Evolutionary conservation across 2,888 invertebrate species (phyloP).

Genomic region (Sclerodermus sp.): DNA sequence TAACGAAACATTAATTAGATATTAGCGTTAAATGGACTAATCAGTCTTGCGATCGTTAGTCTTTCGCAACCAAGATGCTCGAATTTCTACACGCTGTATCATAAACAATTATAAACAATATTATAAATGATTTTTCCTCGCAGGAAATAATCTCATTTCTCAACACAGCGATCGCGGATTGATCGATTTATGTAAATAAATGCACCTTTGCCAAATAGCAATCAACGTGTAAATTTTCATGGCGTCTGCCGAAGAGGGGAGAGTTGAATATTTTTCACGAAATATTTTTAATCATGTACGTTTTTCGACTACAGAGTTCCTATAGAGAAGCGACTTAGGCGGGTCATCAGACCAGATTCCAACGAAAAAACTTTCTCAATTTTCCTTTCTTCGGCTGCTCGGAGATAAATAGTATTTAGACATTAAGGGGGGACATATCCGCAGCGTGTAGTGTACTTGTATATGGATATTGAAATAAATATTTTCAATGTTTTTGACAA

Average conservation of each 20-base stretch:
- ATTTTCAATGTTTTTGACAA: conserved; percentile 49
- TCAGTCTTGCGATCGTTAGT: too few relatives aligned
- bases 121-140: conserved; percentile 14
- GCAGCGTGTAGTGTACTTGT: conserved; percentile 46
- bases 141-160: conserved; percentile 5
- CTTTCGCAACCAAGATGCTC: too few relatives aligned
- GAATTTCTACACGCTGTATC: too few relatives aligned
- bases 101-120: background rate
- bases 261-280: conserved; percentile 11
- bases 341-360: conserved; percentile 27
- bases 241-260: conserved; percentile 35
- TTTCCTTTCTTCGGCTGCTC: conserved; percentile 39
- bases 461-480: conserved; percentile 46
- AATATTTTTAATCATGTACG: conserved; percentile 22
- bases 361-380: conserved; percentile 17
- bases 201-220: conserved; percentile 34
- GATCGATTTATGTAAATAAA: conserved; percentile 25
- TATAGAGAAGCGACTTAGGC: conserved; percentile 31
- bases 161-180: conserved; percentile 12
- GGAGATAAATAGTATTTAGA: conserved; percentile 39
- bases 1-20: too few relatives aligned
- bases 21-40: too few relatives aligned
- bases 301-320: conserved; percentile 36
- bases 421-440: conserved; percentile 44
- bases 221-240: conserved; percentile 16